Conservation (phyloP, 2,888 invertebrate genomes). For the Cryptops parisi region DNA sequence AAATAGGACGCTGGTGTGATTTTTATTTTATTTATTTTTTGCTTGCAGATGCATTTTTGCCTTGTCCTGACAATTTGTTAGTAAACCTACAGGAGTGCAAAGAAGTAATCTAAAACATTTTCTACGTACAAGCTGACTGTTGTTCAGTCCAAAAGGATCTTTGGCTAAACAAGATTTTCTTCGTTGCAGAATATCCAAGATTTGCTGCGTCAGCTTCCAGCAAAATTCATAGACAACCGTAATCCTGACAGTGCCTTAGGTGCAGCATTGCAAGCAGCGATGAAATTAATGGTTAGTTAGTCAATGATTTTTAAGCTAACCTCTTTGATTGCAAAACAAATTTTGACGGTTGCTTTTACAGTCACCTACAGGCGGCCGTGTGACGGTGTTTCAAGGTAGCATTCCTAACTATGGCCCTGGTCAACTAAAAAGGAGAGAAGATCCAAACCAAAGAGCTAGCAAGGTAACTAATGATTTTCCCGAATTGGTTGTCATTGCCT, state of each 20-base stretch:
- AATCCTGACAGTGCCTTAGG: conserved; percentile 72
- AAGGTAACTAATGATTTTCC: no score
- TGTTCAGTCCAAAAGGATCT: no score
- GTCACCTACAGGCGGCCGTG: conserved; percentile 81
- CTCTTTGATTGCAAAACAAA: no score
- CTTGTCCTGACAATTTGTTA: conserved; percentile 79
- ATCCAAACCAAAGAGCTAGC: conserved; percentile 63
- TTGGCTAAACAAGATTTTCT: no score
- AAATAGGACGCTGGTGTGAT: no score
- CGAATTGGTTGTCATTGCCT: no score
- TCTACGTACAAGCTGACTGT: no score
- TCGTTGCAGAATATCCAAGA: conserved; percentile 47
- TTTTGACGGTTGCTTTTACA: no score
- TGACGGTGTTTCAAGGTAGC: conserved; percentile 86
- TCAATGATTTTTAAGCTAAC: no score
- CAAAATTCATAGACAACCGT: conserved; percentile 43
- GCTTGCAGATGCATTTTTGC: conserved; percentile 72
- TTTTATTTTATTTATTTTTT: conserved; percentile 10
- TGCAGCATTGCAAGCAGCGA: conserved; percentile 80
- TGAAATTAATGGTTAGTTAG: conserved; percentile 68
- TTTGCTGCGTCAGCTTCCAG: conserved; percentile 61
- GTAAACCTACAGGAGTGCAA: conserved; percentile 79
- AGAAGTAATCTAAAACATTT: no score
- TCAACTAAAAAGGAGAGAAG: conserved; percentile 67
- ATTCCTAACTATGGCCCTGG: conserved; percentile 63